Evolutionary conservation across 2,797 vertebrate species (phyloP), one percentile per base, ranked within the genome.

Genomic region (Enteromius fasciolatus): DNA sequence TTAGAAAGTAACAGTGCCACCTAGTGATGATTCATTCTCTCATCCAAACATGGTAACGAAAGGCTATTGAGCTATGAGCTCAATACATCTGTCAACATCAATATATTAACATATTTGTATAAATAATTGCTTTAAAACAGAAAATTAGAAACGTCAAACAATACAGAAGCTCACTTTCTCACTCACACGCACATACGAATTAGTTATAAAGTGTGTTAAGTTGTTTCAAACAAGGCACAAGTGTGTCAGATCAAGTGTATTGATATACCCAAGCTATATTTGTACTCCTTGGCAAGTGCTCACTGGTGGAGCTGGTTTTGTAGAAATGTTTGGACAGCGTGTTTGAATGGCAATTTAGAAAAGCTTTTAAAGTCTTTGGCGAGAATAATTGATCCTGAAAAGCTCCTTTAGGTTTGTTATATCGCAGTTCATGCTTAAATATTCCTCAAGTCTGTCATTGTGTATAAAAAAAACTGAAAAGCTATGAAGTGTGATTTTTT

Each of bases 1-100:
- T 89, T 73, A 76, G 76, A 87, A 88, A 67, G 82, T 91, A 90
- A 91, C 89, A 93, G 83, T 78, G 90, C 93, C 92, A 88, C 89
- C 93, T 5, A 54, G 52, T 86, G 92, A 80, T 78, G 25, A 84
- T 41, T 76, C n/a, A 59, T 41, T 59, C 10, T 25, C 33, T 39
- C 14, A 25, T 18, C 5, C 7, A 61, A 11, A 41, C 17, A 17
- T 75, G 7, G 5, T 17, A 78, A 54, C 11, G 20, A 78, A 78
- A 59, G 23, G 11, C 52, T 25, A 31, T 12, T 33, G 44, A 50
- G 61, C 18, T 12, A 64, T 48, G 25, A 77, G 76, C 41, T 77
- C 41, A 39, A 54, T 25, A 33, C 11, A 18, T 31, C 61, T 18
- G 44, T 66, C 44, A 66, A 66, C 63, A 66, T n/a, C 23, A 69